Evolutionary conservation across 1,140 invertebrate species (phyloP).

Genomic region (Polypedilum pembai): DNA sequence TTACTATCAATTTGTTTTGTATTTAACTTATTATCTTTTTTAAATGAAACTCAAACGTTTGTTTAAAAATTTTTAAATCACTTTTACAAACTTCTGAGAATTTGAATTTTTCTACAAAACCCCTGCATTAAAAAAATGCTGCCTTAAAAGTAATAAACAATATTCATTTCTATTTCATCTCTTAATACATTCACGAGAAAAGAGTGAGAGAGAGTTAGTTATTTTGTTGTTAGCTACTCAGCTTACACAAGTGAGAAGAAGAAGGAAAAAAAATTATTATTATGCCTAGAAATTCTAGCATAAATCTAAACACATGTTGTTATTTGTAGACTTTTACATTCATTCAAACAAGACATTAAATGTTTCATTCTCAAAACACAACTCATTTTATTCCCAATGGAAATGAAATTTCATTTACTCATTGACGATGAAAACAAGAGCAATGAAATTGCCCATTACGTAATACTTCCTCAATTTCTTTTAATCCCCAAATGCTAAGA

Average conservation of each 20-base stretch:
- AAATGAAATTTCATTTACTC: constrained; percentile 2
- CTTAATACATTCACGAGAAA: too few relatives aligned
- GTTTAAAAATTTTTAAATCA: too few relatives aligned
- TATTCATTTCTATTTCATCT: neutral
- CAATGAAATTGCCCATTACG: neutral
- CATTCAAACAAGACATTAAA: neutral
- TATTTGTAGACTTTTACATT: constrained; percentile 1
- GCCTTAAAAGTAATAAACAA: neutral
- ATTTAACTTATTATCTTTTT: too few relatives aligned
- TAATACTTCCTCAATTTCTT: neutral
- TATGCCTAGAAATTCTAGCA: neutral
- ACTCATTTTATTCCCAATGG: neutral
- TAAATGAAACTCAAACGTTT: too few relatives aligned
- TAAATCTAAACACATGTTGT: neutral
- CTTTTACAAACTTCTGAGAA: too few relatives aligned
- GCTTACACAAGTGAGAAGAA: neutral
- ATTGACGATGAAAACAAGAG: too few relatives aligned
- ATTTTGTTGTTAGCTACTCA: neutral
- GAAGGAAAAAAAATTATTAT: too few relatives aligned
- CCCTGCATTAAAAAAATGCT: too few relatives aligned
- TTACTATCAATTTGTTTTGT: too few relatives aligned
- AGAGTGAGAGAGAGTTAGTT: too few relatives aligned
- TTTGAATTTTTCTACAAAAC: too few relatives aligned
- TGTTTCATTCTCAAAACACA: constrained; percentile 21
- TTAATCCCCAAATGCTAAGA: neutral